Percentiles rank a stretch among this genome's conserved stretches.
These are phyloP conservation scores for Luperina nickerlii DNA, from an alignment of 2,888 invertebrate species.

Conservation along the genomic window DNA sequence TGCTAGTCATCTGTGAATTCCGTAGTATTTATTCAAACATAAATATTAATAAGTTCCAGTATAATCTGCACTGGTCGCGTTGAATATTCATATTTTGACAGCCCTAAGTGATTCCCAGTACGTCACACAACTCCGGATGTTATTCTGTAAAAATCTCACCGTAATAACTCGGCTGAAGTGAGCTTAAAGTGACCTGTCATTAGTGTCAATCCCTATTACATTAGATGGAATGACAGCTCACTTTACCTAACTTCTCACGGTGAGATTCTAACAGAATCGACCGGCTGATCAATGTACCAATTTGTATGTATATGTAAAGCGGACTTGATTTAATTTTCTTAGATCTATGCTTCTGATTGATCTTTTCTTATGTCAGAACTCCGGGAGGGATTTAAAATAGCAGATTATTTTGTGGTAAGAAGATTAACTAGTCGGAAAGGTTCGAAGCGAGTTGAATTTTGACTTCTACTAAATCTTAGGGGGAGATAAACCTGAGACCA, in stretches of 20 bases:
- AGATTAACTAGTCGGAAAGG: neutral
- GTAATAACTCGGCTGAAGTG: too few relatives aligned
- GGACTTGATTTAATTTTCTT: conserved; percentile 15
- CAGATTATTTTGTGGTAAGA: too few relatives aligned
- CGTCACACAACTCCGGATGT: conserved; percentile 12
- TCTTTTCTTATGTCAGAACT: neutral
- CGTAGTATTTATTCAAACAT: conserved; percentile 62
- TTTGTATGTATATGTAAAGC: conserved; percentile 12
- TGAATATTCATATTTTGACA: conserved; percentile 65
- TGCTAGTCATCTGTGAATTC: conserved; percentile 42
- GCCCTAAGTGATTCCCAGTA: conserved; percentile 26
- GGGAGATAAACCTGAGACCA: neutral
- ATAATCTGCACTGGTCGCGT: conserved; percentile 32
- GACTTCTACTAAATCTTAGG: neutral
- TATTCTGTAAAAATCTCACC: too few relatives aligned
- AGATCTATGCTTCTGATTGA: neutral
- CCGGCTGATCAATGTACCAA: conserved; percentile 15
- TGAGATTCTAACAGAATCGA: too few relatives aligned
- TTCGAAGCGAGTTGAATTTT: neutral
- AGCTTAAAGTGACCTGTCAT: too few relatives aligned
- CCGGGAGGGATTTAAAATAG: neutral
- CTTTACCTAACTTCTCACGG: too few relatives aligned
- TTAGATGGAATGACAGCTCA: too few relatives aligned
- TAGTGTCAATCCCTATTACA: too few relatives aligned
- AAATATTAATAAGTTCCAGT: conserved; percentile 61